These are phyloP conservation scores for Cepaea nemoralis DNA, from an alignment of 1,140 invertebrate genomes.

Conservation along the genomic window DNA sequence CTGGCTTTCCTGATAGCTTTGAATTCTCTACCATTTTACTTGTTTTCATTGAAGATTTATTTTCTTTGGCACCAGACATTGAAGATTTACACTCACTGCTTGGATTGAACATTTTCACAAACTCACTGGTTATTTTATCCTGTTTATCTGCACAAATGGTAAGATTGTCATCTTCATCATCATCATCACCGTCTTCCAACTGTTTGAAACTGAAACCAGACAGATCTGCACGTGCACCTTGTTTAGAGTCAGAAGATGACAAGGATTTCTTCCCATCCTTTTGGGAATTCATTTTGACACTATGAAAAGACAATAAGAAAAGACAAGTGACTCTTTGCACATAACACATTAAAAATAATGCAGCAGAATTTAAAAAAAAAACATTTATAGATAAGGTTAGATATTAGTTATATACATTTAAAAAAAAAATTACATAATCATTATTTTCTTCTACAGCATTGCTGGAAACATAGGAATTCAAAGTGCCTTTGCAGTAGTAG, in stretches of 20 bases:
- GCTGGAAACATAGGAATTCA: too few species aligned
- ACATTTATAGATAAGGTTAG: too few species aligned
- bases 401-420: too few species aligned
- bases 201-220: constrained; percentile 62
- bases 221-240: constrained; percentile 25
- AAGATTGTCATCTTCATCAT: constrained; percentile 66
- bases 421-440: too few species aligned
- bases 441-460: too few species aligned
- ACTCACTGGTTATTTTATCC: constrained; percentile 52
- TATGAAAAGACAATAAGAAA: neutral
- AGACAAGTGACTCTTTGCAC: neutral
- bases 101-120: constrained; percentile 5
- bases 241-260: constrained; percentile 3
- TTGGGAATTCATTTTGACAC: constrained; percentile 49
- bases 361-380: too few species aligned
- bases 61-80: neutral
- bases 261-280: constrained; percentile 44
- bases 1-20: neutral
- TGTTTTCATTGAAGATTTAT: constrained; percentile 33
- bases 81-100: neutral
- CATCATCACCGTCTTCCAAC: constrained; percentile 62
- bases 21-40: neutral
- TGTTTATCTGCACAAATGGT: constrained; percentile 58
- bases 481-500: too few species aligned
- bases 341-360: too few species aligned